phyloP scores from a whole-genome alignment of 2,113 vertebrate genomes.

The Otolemur garnettii region DNA sequence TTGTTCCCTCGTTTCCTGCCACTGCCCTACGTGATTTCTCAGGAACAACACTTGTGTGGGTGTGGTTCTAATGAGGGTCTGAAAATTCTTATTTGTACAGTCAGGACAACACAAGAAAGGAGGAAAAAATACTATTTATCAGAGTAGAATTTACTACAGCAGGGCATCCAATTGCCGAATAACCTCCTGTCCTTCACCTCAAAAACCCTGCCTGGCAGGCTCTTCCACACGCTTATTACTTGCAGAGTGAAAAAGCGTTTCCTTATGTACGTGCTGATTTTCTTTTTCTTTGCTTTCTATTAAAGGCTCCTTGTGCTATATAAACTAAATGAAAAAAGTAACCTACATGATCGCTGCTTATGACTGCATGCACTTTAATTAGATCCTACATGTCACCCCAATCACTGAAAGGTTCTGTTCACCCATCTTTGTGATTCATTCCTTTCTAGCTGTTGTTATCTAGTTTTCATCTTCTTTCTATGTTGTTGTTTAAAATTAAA shows the following conservation, averaged over 20 bases:
- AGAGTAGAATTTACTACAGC: constrained; percentile 11
- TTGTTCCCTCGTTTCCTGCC: background rate
- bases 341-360: background rate
- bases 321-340: constrained; percentile 11
- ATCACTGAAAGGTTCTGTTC: background rate
- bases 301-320: constrained; percentile 54
- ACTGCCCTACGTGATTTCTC: background rate
- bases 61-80: constrained; percentile 61
- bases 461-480: background rate
- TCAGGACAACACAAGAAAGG: background rate
- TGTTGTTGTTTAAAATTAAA: constrained; percentile 19
- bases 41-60: background rate
- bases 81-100: background rate
- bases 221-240: constrained; percentile 39
- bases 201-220: background rate
- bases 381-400: background rate
- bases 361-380: background rate
- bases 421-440: background rate
- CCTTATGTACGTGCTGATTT: constrained; percentile 5
- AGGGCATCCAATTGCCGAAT: constrained; percentile 31
- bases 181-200: constrained; percentile 34
- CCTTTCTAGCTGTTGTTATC: constrained; percentile 29
- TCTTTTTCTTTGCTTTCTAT: constrained; percentile 55
- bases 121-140: background rate
- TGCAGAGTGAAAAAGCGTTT: constrained; percentile 63